These are phyloP conservation scores for Antennarius striatus DNA, from an alignment of 2,113 vertebrate genomes.

Conservation along the genomic window DNA sequence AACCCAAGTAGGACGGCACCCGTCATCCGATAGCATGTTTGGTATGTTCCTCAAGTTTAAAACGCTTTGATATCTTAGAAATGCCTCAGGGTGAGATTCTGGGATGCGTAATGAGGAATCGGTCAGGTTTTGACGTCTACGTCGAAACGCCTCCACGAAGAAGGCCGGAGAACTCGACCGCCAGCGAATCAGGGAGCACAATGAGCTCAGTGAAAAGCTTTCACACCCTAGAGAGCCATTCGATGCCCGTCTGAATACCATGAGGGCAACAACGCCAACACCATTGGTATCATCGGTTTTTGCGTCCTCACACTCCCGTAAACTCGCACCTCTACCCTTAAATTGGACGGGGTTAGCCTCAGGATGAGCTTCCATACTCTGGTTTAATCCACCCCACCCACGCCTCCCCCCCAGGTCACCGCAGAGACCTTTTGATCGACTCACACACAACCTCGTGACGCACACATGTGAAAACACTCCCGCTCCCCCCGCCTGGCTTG, in stretches of 20 bases:
- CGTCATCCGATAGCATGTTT: slow-evolving; percentile 7
- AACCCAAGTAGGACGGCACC: slow-evolving; percentile 13
- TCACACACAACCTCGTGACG: slow-evolving; percentile 29
- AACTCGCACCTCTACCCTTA: slow-evolving; percentile 57
- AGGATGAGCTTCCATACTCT: slow-evolving; percentile 62
- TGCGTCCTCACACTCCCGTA: slow-evolving; percentile 55
- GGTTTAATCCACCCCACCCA: slow-evolving; percentile 73
- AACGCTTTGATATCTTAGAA: no score
- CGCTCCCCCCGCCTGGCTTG: slow-evolving; percentile 30
- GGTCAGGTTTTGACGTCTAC: no score
- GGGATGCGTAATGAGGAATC: no score
- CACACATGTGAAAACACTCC: not conserved
- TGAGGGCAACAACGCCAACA: slow-evolving; percentile 31
- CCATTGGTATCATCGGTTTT: slow-evolving; percentile 71
- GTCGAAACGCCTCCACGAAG: slow-evolving; percentile 17
- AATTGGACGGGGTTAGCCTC: slow-evolving; percentile 54
- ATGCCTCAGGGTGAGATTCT: no score
- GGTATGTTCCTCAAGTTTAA: no score
- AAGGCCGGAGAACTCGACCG: slow-evolving; percentile 34
- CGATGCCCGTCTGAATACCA: slow-evolving; percentile 48
- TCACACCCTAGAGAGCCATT: slow-evolving; percentile 56
- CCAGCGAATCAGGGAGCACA: slow-evolving; percentile 42
- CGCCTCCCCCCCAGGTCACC: slow-evolving; percentile 53
- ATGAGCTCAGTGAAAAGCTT: slow-evolving; percentile 48
- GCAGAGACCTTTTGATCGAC: slow-evolving; percentile 55